phyloP scores from a whole-genome alignment of 2,888 invertebrate species.

The Synanthedon vespiformis region DNA sequence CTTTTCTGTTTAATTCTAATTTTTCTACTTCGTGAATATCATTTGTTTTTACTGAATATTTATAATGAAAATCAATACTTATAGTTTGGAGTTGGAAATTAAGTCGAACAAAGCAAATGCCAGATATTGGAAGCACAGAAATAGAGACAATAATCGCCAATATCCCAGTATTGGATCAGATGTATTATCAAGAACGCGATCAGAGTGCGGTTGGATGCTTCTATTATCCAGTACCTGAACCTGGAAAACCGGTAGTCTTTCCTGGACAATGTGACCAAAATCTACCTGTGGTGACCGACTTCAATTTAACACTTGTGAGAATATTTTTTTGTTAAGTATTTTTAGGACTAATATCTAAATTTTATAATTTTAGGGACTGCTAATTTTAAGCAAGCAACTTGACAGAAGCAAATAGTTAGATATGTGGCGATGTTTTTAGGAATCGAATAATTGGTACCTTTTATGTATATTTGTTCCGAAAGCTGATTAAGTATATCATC shows the following conservation, averaged over 20 bases:
- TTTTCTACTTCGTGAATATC: no score
- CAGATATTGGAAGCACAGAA: constrained; percentile 11
- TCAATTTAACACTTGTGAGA: not conserved
- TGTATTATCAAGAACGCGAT: constrained; percentile 23
- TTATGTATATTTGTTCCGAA: no score
- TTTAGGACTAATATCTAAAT: no score
- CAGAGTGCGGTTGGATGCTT: constrained; percentile 41
- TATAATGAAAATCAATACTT: constrained; percentile 4
- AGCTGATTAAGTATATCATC: no score
- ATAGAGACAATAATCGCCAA: constrained; percentile 25
- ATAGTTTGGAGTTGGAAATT: constrained; percentile 49
- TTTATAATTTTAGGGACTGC: no score
- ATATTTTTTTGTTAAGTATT: not conserved
- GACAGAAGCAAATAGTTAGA: no score
- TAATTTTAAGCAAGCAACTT: no score
- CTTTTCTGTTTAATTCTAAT: no score
- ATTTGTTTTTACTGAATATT: no score
- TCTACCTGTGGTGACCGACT: not conserved
- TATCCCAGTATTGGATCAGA: constrained; percentile 25
- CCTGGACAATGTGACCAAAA: constrained; percentile 36
- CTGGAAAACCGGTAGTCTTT: constrained; percentile 34
- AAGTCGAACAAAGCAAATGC: constrained; percentile 29
- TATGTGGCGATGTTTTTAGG: no score
- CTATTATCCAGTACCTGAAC: constrained; percentile 36
- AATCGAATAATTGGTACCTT: no score